Evolutionary conservation across 2,113 vertebrate species (phyloP), one percentile per base, ranked within the genome.

Genomic region (Pterocles orientalis): DNA sequence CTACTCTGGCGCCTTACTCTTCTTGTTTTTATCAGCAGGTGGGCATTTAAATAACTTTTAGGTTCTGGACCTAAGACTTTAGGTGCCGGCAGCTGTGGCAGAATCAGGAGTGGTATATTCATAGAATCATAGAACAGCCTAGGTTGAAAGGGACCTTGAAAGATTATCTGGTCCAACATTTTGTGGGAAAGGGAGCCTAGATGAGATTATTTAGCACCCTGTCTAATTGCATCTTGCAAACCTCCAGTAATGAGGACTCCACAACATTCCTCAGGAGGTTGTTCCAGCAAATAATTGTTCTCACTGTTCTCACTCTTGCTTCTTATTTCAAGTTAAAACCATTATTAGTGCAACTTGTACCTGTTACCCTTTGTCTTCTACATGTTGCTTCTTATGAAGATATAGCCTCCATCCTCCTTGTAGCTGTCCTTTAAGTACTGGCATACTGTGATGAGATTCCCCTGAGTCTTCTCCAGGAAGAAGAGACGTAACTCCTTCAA

Each of bases 181-280:
- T 23, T 0, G 0, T 14, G 7, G 47, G 33, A 68, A 53, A 54
- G 12, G 13, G 3, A 28, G 3, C 18, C 23, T 29, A 25, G 19
- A 21, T 50, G 23, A 39, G 5, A 47, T 53, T n/a, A 12, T 20
- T 14, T 58, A 51, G 4, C 17, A 51, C 8, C 31, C 21, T 45
- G 21, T 25, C 12, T 26, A 58, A n/a, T 25, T 25, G 19, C 16
- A 31, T 31, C 45, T 73, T 73, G 53, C 41, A 78, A 83, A 53
- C 6, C 7, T 53, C 7, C 24, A 39, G 5, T 70, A 23, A 39
- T 39, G 34, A 26, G 14, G 8, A 57, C 31, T 68, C n/a, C 20
- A 57, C 8, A 4, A 26, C 6, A 34, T n/a, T 6, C 8, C 28
- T 34, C 17, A 7, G 9, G 24, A 41, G 21, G 17, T 23, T 53